Base-by-base conservation (phyloP, 2,797 vertebrate species). In the Pagetopsis macropterus region DNA sequence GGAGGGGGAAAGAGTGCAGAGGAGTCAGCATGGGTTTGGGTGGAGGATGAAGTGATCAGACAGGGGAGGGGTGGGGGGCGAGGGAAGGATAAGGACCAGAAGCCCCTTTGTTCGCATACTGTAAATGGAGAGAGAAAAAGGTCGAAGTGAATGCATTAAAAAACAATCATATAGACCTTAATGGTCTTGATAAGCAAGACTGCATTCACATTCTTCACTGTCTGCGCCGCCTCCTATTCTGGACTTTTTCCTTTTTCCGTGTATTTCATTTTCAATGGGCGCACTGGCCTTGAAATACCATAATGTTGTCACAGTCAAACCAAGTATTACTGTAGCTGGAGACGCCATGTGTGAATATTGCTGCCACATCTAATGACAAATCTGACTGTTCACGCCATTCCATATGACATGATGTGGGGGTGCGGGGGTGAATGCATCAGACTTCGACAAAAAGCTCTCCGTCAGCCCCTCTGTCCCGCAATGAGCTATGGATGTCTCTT, bases 311-410 rank as follows among this genome's bases (percentile, higher is more conserved):
- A 87, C 81, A 88, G 85, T 84, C 89, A 92, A 92, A 87, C 66
- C 87, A 82, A 91, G 91, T 87, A 89, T 87, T 88, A 81, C 87
- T 84, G 88, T 85, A 86, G 77, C 72, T 78, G 65, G 80, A 89
- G 75, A 86, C 83, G 74, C 84, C 83, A 78, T 87, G 91, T 92
- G 91, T 91, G 91, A 89, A 93, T 88, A 90, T 84, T 89, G 85
- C 91, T 93, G 93, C 91, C 92, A 93, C 88, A 86, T 93, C 90
- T 90, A 85, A 92, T 94, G 93, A 94, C 92, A 91, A 91, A 94
- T 94, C 84, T 90, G 89, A 89, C 88, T 80, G 88, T 93, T 93
- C 90, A 73, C 84, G 84, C 90, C 88, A 87, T 91, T 90, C 91
- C 86, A 76, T 89, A 85, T 89, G 93, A 94, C 93, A 92, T 91